Evolutionary conservation across 2,888 invertebrate species (phyloP), one percentile per base, ranked within the genome.

Genomic region (Zaprionus lineosus): DNA sequence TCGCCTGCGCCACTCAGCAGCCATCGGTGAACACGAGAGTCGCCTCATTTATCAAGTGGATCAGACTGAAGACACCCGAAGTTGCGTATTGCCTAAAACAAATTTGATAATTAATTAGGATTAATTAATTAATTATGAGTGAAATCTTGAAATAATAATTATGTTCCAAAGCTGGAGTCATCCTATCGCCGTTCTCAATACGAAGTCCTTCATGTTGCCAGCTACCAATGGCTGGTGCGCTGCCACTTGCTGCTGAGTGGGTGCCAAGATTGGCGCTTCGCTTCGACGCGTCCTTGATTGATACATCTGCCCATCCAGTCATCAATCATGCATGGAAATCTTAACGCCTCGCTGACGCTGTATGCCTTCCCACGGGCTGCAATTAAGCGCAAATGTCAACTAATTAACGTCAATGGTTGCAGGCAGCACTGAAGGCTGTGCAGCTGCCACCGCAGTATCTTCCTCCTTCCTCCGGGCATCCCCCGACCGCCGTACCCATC

Each of bases 1-100:
- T 84, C 18, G 90, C 84, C 19, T 94, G 94, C 75, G 93, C 91
- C 6, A 76, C 89, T 0, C 73, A 70, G 4, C 70, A 74, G 47
- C 92, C 93, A 0, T 91, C 91, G 19, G 90, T 93, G 1, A 93
- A 93, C 81, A 91, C 92, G 0, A 90, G 92, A 48, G 90, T 93
- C 2, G 91, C 92, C n/a, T 88, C 91, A 1, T 92, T 90, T 84
- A 63, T 93, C 1, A 86, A 91, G 8, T 94, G 93, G 93, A 92
- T 94, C 34, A 70, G 88, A 6, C 60, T 68, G 15, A 86, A 87
- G 39, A 90, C 90, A 2, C 79, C 86, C 16, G 88, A 90, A 48
- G 83, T 67, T 16, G 74, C 81, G n/a, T 89, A 88, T 74, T 89
- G 89, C 50, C 46, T 69, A 2, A 69, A 72, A 37, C 50, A 60